Evolutionary conservation across 2,113 vertebrate species (phyloP).

Genomic region (Rafetus swinhoei): DNA sequence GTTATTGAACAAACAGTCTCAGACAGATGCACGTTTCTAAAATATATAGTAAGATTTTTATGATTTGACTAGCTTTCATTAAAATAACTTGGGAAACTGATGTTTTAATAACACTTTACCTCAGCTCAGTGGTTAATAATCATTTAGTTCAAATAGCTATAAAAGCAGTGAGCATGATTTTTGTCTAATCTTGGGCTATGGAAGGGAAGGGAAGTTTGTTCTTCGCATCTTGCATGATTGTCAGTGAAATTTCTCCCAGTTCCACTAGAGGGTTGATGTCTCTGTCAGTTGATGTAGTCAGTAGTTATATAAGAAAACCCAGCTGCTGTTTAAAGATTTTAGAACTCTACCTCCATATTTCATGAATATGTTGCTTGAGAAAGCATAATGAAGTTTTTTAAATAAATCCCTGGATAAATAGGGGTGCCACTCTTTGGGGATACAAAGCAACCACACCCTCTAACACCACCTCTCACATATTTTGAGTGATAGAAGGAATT

Average conservation of each 20-base stretch:
- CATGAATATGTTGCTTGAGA: neutral
- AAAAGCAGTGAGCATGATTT: neutral
- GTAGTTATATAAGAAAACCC: neutral
- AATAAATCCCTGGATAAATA: neutral
- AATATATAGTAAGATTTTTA: too few species aligned
- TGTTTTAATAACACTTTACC: neutral
- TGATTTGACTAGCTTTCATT: neutral
- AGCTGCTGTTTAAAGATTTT: neutral
- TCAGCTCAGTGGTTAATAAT: neutral
- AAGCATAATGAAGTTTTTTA: neutral
- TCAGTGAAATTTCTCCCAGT: constrained; percentile 32
- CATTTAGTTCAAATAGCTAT: neutral
- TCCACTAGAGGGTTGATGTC: constrained; percentile 71
- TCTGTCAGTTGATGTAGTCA: neutral
- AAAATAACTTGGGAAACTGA: neutral
- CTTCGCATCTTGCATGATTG: fast-evolving
- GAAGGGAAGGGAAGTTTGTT: neutral
- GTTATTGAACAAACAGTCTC: too few species aligned
- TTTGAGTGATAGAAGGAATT: neutral
- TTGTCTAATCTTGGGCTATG: neutral
- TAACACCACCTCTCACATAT: neutral
- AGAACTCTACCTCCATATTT: neutral
- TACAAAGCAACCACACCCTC: neutral
- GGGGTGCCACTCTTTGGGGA: neutral
- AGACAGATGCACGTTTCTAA: too few species aligned